Evolutionary conservation across 1,140 invertebrate species (phyloP), one percentile per base, ranked within the genome.

Genomic region (Schlechtendalia chinensis): DNA sequence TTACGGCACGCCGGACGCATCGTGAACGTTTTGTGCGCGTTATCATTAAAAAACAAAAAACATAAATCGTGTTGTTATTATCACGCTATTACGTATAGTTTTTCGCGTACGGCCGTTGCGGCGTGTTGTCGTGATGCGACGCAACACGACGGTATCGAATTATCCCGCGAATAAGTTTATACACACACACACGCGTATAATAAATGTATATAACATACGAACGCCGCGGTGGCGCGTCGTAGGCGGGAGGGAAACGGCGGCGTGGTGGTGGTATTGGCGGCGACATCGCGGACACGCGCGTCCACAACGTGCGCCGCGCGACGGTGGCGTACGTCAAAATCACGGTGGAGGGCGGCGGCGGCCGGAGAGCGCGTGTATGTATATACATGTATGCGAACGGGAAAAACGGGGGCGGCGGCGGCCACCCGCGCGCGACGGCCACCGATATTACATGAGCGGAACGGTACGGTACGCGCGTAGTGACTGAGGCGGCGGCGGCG

Each of bases 271-370:
- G 50, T 29, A 45, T 32, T 56, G 53, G 56, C 72, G 72, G 72
- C 72, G 72, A 77, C 72, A 59, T 77, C 72, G 72, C 72, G 72
- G 72, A 77, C 72, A 61, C 74, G 74, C 54, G 74, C 53, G 74
- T 77, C 74, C 56, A 59, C 75, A 79, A 50, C 14, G 75, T 63
- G 75, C 58, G 58, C 58, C 58, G 58, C 58, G 50, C 75, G 39
- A 27, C 56, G 58, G 56, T 32, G 39, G 75, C 75, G 75, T 50
- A 79, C 58, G n/a, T 79, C 56, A 79, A 79, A 79, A 79, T 79
- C 75, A 79, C 72, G 56, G 72, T 24, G n/a, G 12, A 1, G 54
- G n/a, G 19, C 3, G 32, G 63, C 14, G 17, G 22, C 0, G 12
- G 58, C 1, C 16, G 17, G 19, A 24, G 32, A 39, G 32, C 32